Base-by-base conservation (phyloP, 2,797 vertebrate species). In the Rhinella marina region DNA sequence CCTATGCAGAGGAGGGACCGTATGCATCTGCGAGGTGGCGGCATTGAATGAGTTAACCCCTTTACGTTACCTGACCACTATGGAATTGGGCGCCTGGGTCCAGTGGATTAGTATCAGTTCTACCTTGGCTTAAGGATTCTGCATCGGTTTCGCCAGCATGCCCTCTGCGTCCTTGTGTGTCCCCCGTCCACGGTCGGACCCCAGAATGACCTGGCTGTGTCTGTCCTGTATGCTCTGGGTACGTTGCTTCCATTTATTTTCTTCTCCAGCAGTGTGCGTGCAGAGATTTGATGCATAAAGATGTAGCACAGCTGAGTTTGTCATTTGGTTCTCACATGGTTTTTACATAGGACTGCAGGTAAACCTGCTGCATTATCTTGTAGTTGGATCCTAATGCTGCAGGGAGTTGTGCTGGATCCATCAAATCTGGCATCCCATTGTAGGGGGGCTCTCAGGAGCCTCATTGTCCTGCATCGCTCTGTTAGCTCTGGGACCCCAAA, bases 191-290 rank as follows among this genome's bases (percentile, higher is more conserved):
- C 41, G 21, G 21, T 64, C 1, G 68, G 92, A 79, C 89, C 91
- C 92, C 82, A 85, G 88, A 9, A 87, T 94, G 93, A 97, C 97
- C 94, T 97, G 97, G 96, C 94, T 98, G 91, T 98, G 98, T 92
- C 94, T 98, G 91, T 98, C 97, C 94, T 99, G 98, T 94, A 96
- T 98, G 96, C 97, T 98, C 91, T 98, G 97, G 98, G 97, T 99
- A 96, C 94, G 97, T 92, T n/a, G 32, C 17, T 1, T 62, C 7
- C 16, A 32, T 57, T 59, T 41, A 25, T 21, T 61, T 29, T 79
- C 50, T 27, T 8, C 25, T 27, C 54, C 25, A 57, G 13, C 50
- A 54, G 14, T 70, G 66, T 19, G 27, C 62, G 8, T 19, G 81
- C 4, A 68, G 11, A 72, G 9, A 54, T 29, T 1, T 66, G 17